Evolutionary conservation across 2,888 invertebrate genomes (phyloP), one percentile per base, ranked within the genome.

Genomic region (Halictus quadricinctus): DNA sequence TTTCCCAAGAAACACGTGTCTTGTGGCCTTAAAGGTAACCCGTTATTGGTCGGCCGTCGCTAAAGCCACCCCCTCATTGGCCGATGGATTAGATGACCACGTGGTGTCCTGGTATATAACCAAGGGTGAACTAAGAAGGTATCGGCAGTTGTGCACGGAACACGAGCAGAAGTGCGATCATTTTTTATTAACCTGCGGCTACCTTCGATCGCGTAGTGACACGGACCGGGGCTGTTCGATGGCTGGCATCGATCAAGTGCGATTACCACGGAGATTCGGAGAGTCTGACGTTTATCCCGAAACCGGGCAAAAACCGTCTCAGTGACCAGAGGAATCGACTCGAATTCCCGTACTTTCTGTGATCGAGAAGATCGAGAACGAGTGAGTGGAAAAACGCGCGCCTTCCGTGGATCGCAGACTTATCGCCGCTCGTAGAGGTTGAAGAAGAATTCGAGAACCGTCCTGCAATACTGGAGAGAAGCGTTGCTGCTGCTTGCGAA

Each of bases 61-160:
- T 90, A 90, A 90, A 88, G 89, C 87, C 72, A 80, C 64, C 74
- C 84, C 84, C 85, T 89, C 81, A 94, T 94, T 94, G 94, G 94
- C 88, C 90, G 88, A 84, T 92, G 92, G 93, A 94, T 94, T 93
- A 94, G 88, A 90, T 92, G 92, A 94, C 94, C 94, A 94, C 94
- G 94, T 94, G 94, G 93, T 93, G 89, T 90, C 90, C 91, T 87
- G 91, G 93, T 94, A 94, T 94, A 94, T 94, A 94, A 94, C 91
- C 86, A 91, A 91, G 92, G 92, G 92, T 92, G 92, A 91, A 91
- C 91, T 91, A 92, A 91, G 89, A 91, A 91, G 91, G 89, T 91
- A 92, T 91, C 93, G 91, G 92, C 93, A 94, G 93, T 94, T 91
- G 92, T 93, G 89, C 90, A 88, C 88, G 89, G 85, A 90, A 90